phyloP scores from a whole-genome alignment of 2,888 invertebrate species.

The Parnassius smintheus region DNA sequence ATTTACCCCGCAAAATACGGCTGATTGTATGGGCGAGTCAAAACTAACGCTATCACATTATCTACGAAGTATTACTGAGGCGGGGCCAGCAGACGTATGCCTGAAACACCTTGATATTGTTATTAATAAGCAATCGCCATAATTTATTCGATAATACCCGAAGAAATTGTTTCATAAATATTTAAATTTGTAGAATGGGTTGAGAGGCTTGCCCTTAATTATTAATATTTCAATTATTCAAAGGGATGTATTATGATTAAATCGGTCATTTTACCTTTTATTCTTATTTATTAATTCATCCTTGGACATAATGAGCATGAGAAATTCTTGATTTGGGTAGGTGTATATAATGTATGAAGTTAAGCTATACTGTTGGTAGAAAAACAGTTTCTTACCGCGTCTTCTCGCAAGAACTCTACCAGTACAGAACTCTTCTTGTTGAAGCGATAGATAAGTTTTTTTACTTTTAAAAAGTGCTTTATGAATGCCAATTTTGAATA shows the following conservation, averaged over 20 bases:
- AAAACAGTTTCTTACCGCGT: too few relatives aligned
- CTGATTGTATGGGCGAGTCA: conserved; percentile 12
- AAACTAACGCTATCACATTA: conserved; percentile 1
- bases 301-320: not conserved
- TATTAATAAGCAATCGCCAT: conserved; percentile 6
- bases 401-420: too few relatives aligned
- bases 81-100: conserved; percentile 7
- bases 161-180: conserved; percentile 4
- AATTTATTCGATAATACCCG: conserved; percentile 2
- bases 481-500: too few relatives aligned
- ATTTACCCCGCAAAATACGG: conserved; percentile 3
- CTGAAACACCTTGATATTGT: conserved; percentile 16
- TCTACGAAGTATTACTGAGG: conserved; percentile 6
- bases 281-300: not conserved
- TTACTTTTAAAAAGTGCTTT: too few relatives aligned
- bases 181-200: not conserved
- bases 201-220: not conserved
- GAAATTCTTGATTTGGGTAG: not conserved
- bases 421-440: too few relatives aligned
- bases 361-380: too few relatives aligned
- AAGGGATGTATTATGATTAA: not conserved
- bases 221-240: conserved; percentile 5
- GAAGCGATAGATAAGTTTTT: too few relatives aligned
- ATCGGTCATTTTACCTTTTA: too few relatives aligned
- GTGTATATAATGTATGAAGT: not conserved